phyloP scores from a whole-genome alignment of 2,113 vertebrate species.

The Cettia cetti region DNA sequence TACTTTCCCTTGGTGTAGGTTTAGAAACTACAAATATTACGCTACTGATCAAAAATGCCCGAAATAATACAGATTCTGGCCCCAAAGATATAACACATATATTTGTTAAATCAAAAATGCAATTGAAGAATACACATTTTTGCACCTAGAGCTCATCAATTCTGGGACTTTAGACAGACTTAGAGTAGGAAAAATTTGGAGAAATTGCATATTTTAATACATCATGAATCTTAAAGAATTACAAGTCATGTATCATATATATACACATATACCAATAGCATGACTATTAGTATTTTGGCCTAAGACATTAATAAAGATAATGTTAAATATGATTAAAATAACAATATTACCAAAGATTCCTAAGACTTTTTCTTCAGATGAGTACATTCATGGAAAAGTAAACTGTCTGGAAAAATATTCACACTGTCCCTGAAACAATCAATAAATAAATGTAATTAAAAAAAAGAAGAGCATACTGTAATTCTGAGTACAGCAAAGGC shows the following conservation, averaged over 20 bases:
- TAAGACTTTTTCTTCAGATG: not conserved
- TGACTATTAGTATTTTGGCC: not conserved
- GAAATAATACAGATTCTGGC: not conserved
- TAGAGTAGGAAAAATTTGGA: not conserved
- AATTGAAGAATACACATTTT: not conserved
- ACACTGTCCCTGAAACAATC: not conserved
- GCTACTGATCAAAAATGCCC: not conserved
- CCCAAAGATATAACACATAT: not conserved
- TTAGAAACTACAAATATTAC: not conserved
- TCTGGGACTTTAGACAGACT: not conserved
- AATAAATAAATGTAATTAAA: not conserved
- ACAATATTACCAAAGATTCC: not conserved
- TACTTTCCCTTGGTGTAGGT: not conserved
- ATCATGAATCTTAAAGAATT: not conserved
- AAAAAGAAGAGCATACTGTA: not conserved
- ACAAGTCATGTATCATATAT: fast-evolving
- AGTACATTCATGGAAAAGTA: not conserved
- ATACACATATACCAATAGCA: not conserved
- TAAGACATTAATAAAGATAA: not conserved
- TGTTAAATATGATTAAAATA: not conserved
- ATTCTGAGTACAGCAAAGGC: not conserved
- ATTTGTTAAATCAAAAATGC: not conserved
- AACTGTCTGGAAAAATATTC: not conserved
- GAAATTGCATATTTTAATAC: not conserved
- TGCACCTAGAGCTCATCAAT: not conserved